Conservation (phyloP, 2,797 vertebrate species). For the Adrianichthys oophorus region DNA sequence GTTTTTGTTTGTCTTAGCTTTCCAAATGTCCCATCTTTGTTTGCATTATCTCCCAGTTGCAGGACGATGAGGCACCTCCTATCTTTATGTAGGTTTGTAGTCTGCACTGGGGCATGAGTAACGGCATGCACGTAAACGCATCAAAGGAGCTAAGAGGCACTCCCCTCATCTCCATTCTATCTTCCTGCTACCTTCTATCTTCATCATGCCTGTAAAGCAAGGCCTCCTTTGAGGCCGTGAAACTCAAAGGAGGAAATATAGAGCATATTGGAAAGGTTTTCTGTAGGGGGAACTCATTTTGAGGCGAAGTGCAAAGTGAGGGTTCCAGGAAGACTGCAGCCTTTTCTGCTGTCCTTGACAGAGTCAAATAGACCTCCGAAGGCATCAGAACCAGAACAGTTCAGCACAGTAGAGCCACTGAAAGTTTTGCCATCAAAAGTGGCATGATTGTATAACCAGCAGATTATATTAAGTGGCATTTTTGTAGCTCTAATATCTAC, state of each 20-base stretch:
- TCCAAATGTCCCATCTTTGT: constrained; percentile 35
- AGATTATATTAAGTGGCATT: neutral
- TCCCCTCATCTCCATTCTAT: constrained; percentile 22
- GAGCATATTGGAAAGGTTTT: constrained; percentile 14
- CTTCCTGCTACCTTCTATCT: constrained; percentile 15
- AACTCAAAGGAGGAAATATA: constrained; percentile 16
- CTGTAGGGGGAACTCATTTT: constrained; percentile 8
- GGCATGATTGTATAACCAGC: too few species aligned
- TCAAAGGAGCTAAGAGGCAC: constrained; percentile 6
- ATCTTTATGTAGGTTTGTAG: constrained; percentile 48
- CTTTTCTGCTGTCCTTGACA: constrained; percentile 42
- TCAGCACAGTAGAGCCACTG: constrained; percentile 5
- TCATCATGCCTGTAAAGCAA: constrained; percentile 16
- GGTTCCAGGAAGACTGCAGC: neutral
- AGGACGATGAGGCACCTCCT: constrained; percentile 43
- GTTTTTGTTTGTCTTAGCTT: neutral
- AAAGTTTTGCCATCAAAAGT: neutral
- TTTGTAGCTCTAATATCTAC: too few species aligned
- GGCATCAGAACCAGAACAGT: constrained; percentile 7
- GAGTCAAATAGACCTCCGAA: constrained; percentile 19
- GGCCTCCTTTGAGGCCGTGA: constrained; percentile 33
- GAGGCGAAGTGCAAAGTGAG: constrained; percentile 13
- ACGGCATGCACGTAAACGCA: constrained; percentile 9
- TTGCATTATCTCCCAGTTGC: constrained; percentile 60
- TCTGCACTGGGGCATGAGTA: constrained; percentile 22